A percentile compares a stretch with the other conserved stretches of the same genome.
These are phyloP conservation scores for Neopipo cinnamomea DNA, from an alignment of 2,113 vertebrate genomes.

Conservation along the genomic window DNA sequence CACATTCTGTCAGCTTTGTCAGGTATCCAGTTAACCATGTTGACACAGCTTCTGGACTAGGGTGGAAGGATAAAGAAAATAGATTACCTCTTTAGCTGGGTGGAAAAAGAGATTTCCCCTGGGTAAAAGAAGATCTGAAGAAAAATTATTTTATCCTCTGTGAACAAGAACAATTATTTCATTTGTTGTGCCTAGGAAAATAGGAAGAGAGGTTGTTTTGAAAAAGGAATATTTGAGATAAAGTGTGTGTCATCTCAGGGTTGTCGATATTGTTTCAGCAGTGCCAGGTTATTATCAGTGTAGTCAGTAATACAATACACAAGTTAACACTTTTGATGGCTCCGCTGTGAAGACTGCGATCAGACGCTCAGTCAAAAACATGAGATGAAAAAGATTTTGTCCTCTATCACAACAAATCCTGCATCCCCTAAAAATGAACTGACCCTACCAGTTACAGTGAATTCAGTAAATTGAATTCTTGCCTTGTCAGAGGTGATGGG, in stretches of 20 bases:
- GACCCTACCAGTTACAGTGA: not conserved
- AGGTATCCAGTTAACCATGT: slow-evolving; percentile 40
- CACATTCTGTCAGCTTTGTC: slow-evolving; percentile 19
- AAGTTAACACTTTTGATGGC: slow-evolving; percentile 35
- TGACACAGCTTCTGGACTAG: slow-evolving; percentile 27
- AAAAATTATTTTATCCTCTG: slow-evolving; percentile 43
- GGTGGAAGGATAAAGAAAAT: slow-evolving; percentile 44
- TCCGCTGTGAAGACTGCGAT: not conserved
- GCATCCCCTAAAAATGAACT: not conserved
- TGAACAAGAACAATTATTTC: slow-evolving; percentile 57
- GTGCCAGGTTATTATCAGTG: not conserved
- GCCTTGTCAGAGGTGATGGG: not conserved
- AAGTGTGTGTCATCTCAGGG: not conserved
- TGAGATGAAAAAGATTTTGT: slow-evolving; percentile 1
- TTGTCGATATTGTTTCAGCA: not conserved
- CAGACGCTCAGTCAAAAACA: not conserved
- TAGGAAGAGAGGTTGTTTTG: slow-evolving; percentile 13
- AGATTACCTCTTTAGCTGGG: slow-evolving; percentile 49
- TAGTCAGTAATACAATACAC: not conserved
- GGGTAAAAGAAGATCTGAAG: slow-evolving; percentile 21
- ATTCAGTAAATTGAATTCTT: not conserved
- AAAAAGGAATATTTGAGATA: slow-evolving; percentile 4
- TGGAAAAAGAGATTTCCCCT: slow-evolving; percentile 60
- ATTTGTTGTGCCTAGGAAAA: slow-evolving; percentile 34
- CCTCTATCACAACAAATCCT: not conserved